Base-by-base conservation (phyloP, 2,888 invertebrate species). In the Tachina fera region DNA sequence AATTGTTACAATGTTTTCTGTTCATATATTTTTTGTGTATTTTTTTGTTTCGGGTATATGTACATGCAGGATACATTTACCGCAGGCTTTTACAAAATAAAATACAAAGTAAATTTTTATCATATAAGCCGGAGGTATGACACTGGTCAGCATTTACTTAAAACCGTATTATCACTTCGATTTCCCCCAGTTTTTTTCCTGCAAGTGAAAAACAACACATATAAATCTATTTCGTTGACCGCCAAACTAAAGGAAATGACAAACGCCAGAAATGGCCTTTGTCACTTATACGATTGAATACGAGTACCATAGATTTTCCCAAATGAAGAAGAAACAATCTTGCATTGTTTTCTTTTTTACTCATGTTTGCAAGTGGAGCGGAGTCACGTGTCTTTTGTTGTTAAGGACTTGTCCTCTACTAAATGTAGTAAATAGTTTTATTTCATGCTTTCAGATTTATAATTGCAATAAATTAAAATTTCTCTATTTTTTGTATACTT, bases 91-190 rank as follows among this genome's bases (percentile, higher is more conserved):
- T 56, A 58, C 65, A 60, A 45, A 77, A 61, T 60, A 51, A 75
- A 76, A 67, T 63, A 76, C 71, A 83, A 78, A 78, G 70, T 78
- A 71, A 79, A 80, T 87, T 71, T 68, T 83, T 86, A 86, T 83
- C 79, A 83, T 76, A 80, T 86, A 83, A 63, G 79, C 61, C 71
- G 49, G 22, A 68, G 79, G 71, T 67, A 83, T 71, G 84, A 56
- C 86, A 76, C 79, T 87, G 87, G 83, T 87, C 88, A 87, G 83
- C 88, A 84, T 90, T 90, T 90, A 90, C 90, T 90, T 90, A 89
- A 90, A 89, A 67, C 71, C 79, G 61, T 86, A 86, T 86, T 86
- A 86, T 83, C 86, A 83, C 83, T 82, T 83, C n/a, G 74, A 78
- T 68, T 72, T 67, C 19, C 19, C 31, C 56, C 14, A 16, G 0